Conservation (phyloP, 2,888 invertebrate genomes). For the Euplagia quadripunctaria region DNA sequence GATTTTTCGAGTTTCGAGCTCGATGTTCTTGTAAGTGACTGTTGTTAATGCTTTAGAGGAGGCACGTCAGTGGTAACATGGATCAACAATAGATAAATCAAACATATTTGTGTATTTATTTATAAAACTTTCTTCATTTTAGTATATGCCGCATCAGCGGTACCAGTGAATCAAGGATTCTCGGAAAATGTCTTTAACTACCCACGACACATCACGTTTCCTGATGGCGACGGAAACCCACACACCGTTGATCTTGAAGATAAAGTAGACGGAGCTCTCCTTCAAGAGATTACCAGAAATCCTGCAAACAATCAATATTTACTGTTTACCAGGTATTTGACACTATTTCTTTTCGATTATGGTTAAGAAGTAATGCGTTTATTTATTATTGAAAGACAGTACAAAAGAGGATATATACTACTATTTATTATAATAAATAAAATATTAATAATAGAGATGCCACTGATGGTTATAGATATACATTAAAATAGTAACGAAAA, state of each 20-base stretch:
- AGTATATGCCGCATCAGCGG: conserved; percentile 58
- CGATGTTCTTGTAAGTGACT: too few relatives aligned
- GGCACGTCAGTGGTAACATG: not conserved
- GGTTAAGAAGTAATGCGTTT: too few relatives aligned
- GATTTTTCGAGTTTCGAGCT: too few relatives aligned
- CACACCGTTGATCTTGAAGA: conserved; percentile 65
- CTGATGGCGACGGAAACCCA: conserved; percentile 62
- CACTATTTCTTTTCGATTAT: not conserved
- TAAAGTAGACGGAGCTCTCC: conserved; percentile 51
- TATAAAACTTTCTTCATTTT: not conserved
- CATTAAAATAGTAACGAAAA: too few relatives aligned
- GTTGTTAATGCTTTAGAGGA: too few relatives aligned
- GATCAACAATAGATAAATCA: not conserved
- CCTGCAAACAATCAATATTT: conserved; percentile 63
- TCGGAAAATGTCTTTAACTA: conserved; percentile 44
- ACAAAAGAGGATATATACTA: too few relatives aligned
- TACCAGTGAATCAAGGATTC: conserved; percentile 52
- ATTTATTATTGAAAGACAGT: too few relatives aligned
- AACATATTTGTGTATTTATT: too few relatives aligned
- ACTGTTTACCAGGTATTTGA: conserved; percentile 62
- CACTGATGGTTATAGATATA: too few relatives aligned
- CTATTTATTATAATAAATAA: too few relatives aligned
- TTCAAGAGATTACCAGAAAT: conserved; percentile 60
- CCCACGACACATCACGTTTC: conserved; percentile 62
- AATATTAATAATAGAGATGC: too few relatives aligned